A percentile compares a stretch with the other conserved stretches of the same genome.
These are phyloP conservation scores for Apeltes quadracus DNA, from an alignment of 2,113 vertebrate species.

Conservation along the genomic window DNA sequence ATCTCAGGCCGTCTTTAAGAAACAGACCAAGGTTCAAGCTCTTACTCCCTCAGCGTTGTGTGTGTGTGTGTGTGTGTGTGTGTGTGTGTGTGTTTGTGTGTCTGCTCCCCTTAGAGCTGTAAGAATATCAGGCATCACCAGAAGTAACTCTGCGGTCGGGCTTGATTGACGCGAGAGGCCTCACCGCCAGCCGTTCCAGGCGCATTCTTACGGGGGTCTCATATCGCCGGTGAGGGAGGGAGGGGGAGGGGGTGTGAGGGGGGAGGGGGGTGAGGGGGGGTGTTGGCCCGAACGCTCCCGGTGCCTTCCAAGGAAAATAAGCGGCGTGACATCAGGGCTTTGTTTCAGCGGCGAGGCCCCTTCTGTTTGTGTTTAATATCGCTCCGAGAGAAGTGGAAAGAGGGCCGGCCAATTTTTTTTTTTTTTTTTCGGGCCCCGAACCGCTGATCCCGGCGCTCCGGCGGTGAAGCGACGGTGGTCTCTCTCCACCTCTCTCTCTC, in stretches of 20 bases:
- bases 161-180: conserved; percentile 71
- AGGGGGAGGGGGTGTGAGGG: too few relatives aligned
- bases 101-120: conserved; percentile 47
- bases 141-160: conserved; percentile 62
- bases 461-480: conserved; percentile 56
- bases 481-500: conserved; percentile 30
- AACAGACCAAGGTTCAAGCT: conserved; percentile 39
- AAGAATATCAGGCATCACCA: conserved; percentile 66
- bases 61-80: conserved; percentile 22
- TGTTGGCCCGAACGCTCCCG: conserved; percentile 82
- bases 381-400: conserved; percentile 67
- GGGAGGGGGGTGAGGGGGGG: conserved; percentile 68
- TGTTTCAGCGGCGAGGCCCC: conserved; percentile 86
- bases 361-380: conserved; percentile 95
- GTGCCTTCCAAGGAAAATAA: conserved; percentile 90
- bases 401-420: conserved; percentile 64
- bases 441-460: conserved; percentile 55
- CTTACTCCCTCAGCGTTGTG: conserved; percentile 47
- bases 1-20: conserved; percentile 50
- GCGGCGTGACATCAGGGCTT: conserved; percentile 91
- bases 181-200: conserved; percentile 74
- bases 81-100: conserved; percentile 12
- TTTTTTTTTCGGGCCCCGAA: conserved; percentile 48
- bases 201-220: conserved; percentile 84
- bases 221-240: too few relatives aligned